Conservation (phyloP, 2,113 vertebrate genomes). For the Furnarius figulus region DNA sequence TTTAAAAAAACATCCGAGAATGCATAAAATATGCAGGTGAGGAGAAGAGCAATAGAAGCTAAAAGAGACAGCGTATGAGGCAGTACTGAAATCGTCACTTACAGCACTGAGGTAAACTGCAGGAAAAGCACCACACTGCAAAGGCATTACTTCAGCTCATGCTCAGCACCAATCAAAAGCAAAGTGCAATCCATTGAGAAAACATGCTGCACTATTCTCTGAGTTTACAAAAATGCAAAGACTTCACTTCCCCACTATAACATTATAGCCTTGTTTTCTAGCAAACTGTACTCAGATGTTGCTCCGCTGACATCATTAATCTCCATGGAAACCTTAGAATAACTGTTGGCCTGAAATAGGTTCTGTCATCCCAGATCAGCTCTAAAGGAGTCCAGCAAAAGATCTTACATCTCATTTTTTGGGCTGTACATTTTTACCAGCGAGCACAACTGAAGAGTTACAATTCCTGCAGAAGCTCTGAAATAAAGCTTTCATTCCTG, state of each 20-base stretch:
- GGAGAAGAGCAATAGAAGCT: not conserved
- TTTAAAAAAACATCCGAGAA: not conserved
- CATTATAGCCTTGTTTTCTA: conserved; percentile 53
- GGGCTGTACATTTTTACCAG: conserved; percentile 18
- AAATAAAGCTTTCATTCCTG: conserved; percentile 34
- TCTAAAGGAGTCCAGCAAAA: conserved; percentile 59
- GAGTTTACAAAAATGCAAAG: conserved; percentile 23
- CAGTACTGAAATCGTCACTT: not conserved
- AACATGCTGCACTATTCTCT: not conserved
- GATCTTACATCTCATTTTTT: conserved; percentile 18
- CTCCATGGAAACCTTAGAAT: conserved; percentile 75
- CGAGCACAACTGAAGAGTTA: conserved; percentile 17
- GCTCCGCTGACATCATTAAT: conserved; percentile 72
- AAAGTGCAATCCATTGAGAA: not conserved
- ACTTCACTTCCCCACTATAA: not conserved
- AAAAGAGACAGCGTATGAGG: not conserved
- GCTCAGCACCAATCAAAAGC: not conserved
- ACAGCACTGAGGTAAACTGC: not conserved
- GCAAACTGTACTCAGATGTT: conserved; percentile 62
- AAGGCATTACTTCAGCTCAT: not conserved
- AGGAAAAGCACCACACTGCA: not conserved
- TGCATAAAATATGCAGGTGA: not conserved
- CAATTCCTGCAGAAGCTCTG: not conserved
- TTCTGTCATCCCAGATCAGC: conserved; percentile 57
- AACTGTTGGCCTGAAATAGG: conserved; percentile 60